Percentiles rank a stretch among this genome's conserved stretches.
Evolutionary conservation across 1,140 invertebrate species (phyloP).

Genomic region (Neodiprion virginianus): DNA sequence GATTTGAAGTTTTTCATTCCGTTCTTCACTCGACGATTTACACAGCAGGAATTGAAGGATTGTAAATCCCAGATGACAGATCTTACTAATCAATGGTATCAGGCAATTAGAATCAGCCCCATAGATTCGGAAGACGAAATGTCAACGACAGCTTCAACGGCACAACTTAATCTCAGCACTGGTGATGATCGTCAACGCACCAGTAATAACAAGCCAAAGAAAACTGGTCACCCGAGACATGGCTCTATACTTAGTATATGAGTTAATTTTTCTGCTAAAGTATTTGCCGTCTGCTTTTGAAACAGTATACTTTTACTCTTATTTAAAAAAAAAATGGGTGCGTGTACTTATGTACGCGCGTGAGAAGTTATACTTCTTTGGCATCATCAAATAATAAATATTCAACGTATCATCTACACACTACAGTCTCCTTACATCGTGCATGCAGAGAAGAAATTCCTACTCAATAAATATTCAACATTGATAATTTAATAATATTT

Average conservation of each 20-base stretch:
- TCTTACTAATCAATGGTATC: slow-evolving; percentile 96
- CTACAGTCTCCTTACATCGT: too few species aligned
- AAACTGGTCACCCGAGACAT: slow-evolving; percentile 50
- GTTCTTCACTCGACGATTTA: slow-evolving; percentile 94
- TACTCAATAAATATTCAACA: too few species aligned
- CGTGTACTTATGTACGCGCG: too few species aligned
- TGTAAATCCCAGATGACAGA: slow-evolving; percentile 96
- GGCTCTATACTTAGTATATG: slow-evolving; percentile 57
- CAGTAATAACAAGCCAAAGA: slow-evolving; percentile 36
- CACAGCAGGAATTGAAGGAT: slow-evolving; percentile 93
- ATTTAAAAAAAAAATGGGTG: too few species aligned
- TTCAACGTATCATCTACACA: too few species aligned
- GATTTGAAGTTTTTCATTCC: slow-evolving; percentile 95
- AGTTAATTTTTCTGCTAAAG: slow-evolving; percentile 16
- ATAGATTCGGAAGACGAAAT: slow-evolving; percentile 72
- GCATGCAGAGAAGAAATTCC: too few species aligned
- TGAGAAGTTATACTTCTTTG: too few species aligned
- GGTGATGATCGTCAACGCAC: slow-evolving; percentile 36
- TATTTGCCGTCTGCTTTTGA: too few species aligned
- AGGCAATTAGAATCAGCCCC: slow-evolving; percentile 86
- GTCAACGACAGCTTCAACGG: slow-evolving; percentile 49
- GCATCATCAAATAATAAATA: too few species aligned
- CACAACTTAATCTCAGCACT: slow-evolving; percentile 44
- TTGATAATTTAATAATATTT: too few species aligned
- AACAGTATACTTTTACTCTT: too few species aligned